Evolutionary conservation across 2,113 vertebrate species (phyloP).

Genomic region (Oenanthe melanoleuca): DNA sequence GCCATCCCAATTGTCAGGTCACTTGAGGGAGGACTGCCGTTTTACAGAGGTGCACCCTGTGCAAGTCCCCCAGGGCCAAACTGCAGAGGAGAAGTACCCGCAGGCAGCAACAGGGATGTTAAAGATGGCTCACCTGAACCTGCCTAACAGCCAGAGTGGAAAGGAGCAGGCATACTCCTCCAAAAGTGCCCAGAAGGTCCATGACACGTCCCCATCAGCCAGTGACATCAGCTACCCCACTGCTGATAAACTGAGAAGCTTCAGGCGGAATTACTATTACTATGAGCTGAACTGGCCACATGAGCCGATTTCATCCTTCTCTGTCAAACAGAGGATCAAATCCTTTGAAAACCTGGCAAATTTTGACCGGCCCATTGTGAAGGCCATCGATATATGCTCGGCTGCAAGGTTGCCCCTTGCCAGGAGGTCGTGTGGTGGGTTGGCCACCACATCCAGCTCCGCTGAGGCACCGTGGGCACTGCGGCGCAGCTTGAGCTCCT

Average conservation of each 20-base stretch:
- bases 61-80: not conserved
- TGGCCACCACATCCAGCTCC: conserved; percentile 10
- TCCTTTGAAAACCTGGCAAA: conserved; percentile 94
- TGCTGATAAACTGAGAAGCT: conserved; percentile 57
- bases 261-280: conserved; percentile 80
- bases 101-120: not conserved
- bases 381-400: conserved; percentile 76
- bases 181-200: not conserved
- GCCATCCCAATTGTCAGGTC: conserved; percentile 73
- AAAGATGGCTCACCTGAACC: conserved; percentile 17
- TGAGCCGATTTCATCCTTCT: conserved; percentile 85
- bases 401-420: conserved; percentile 74
- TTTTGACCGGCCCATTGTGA: conserved; percentile 81
- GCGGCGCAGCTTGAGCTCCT: conserved; percentile 83
- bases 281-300: conserved; percentile 77
- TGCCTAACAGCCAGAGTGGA: conserved; percentile 24
- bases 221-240: not conserved
- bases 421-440: conserved; percentile 81
- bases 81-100: not conserved
- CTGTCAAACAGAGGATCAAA: conserved; percentile 93
- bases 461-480: conserved; percentile 47
- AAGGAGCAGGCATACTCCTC: not conserved
- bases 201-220: not conserved
- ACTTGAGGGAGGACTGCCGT: conserved; percentile 57
- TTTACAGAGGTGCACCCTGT: not conserved